These are phyloP conservation scores for Leptinotarsa peninsularis DNA, from an alignment of 2,888 invertebrate genomes.

Conservation along the genomic window DNA sequence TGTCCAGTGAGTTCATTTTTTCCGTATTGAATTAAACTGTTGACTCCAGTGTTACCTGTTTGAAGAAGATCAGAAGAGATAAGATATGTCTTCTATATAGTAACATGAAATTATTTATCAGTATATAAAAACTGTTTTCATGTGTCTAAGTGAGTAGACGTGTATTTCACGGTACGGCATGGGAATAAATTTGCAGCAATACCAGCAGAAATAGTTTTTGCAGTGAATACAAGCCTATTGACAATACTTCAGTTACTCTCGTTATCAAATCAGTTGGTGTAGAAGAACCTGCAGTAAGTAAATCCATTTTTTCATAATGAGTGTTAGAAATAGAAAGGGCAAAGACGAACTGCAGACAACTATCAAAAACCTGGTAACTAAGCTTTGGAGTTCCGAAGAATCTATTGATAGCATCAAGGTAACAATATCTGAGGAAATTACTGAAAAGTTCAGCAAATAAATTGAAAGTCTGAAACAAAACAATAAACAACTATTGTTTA, in stretches of 20 bases:
- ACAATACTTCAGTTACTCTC: neutral
- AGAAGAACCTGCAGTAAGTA: neutral
- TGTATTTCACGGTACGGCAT: neutral
- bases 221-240: neutral
- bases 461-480: neutral
- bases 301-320: conserved; percentile 3
- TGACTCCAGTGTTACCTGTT: too few species aligned
- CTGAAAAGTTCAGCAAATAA: conserved; percentile 1
- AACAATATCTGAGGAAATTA: neutral
- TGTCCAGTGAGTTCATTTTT: too few species aligned
- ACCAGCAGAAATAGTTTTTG: conserved; percentile 13
- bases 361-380: neutral
- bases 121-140: neutral
- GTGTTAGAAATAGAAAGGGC: neutral
- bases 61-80: too few species aligned
- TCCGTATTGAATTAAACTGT: too few species aligned
- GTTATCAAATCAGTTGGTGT: neutral
- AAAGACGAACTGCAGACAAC: conserved; percentile 4
- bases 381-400: neutral
- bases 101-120: too few species aligned
- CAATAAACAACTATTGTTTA: neutral
- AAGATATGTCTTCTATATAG: too few species aligned
- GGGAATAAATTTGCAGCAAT: neutral
- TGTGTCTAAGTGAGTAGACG: neutral
- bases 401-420: neutral